Base-by-base conservation (phyloP, 1,140 invertebrate species). In the Neomicropteryx cornuta region DNA sequence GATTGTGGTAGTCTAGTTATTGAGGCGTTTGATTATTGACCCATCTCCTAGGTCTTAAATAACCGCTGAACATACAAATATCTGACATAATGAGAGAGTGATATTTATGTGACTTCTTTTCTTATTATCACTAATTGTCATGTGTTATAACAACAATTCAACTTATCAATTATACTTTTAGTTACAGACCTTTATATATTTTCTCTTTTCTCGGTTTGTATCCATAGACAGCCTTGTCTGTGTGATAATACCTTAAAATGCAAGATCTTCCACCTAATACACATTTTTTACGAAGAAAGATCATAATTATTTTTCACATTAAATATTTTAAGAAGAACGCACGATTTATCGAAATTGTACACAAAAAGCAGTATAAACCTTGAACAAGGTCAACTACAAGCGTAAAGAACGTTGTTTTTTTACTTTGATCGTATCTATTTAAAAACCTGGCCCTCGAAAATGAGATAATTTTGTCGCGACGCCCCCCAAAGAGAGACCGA, bases 171-270 rank as follows among this genome's bases (percentile, higher is more conserved):
- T 11, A 24, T 31, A 14, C 31, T 18, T 33, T 42, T 21, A 28
- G n/a, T 47, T 30, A 33, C 29, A 40, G 60, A 73, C 73, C 66
- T 66, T 70, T 48, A 43, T 55, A 75, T 21, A 52, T 35, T 5
- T 49, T 53, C 28, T 36, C 45, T 10, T 49, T 46, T 41, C 47
- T 57, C 0, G 67, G 61, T 42, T 58, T 66, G 40, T 75, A 73
- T 20, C 76, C 76, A 50, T 74, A 77, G 6, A 76, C 70, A 14
- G 68, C 72, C 30, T 59, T 61, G 20, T 69, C 61, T 53, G 68
- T 73, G 40, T 77, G 71, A 60, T 77, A 78, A 41, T 40, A 42
- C 35, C 47, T 42, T n/a, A n/a, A n/a, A n/a, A n/a, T n/a, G n/a
- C n/a, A n/a, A n/a, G n/a, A n/a, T n/a, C n/a, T n/a, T n/a, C n/a